Evolutionary conservation across 2,113 vertebrate genomes (phyloP), one percentile per base, ranked within the genome.

Genomic region (Neoarius graeffei): DNA sequence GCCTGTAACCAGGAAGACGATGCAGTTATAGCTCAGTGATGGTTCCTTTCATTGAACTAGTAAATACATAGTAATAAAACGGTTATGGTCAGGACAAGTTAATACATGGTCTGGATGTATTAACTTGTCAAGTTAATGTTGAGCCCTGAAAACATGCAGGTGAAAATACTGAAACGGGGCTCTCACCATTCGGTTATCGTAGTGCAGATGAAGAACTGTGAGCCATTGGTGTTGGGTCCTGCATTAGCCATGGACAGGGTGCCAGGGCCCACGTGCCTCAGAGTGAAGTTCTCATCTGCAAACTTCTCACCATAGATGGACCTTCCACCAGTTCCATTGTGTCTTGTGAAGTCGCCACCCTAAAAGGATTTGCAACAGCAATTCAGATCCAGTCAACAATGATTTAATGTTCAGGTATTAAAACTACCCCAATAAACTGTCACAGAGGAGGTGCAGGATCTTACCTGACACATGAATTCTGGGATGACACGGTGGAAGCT

Each of bases 141-240:
- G 42, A 42, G 42, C 42, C 42, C 42, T 42, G 42, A 42, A 42
- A 42, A 42, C 42, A 42, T 42, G 42, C 42, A 42, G 42, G 42
- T 42, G 13, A 20, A 35, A 48, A 52, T 42, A 42, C n/a, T 57
- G 50, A n/a, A 71, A n/a, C 42, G 14, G 17, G 10, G 7, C 2
- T 20, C 96, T 97, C 92, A 98, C 98, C 98, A 99, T 0, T 93
- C 91, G 0, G 98, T 98, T 35, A 94, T 90, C 9, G 90, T 95
- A 5, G 97, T 98, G 92, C 97, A 99, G 94, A 99, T 97, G 92
- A 99, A 99, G 91, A 99, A 99, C 94, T 99, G 98, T 83, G 98
- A 99, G 0, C 97, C 97, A 0, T 99, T 99, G 0, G 97, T 98
- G 95, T 98, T 97, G 57, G 97, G 95, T 11, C 98, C 98, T 0